Base-by-base conservation (phyloP, 1,140 invertebrate species). In the Bilobella aurantiaca region DNA sequence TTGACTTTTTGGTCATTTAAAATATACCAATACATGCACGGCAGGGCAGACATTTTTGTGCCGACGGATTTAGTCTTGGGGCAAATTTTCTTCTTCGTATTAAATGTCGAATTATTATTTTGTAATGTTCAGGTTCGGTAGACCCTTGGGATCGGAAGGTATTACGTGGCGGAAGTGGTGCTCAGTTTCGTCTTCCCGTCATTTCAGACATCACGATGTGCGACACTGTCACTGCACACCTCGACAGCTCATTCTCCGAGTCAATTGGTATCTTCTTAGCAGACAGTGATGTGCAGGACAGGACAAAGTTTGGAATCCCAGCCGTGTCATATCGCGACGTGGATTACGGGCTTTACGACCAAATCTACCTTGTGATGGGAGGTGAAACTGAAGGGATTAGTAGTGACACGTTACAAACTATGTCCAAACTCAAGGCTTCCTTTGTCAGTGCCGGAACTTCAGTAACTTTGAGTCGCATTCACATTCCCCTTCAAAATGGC, bases 131-230 rank as follows among this genome's bases (percentile, higher is more conserved):
- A 91, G 89, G 91, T 49, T 95, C 91, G 79, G 87, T 87, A 25
- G 88, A 95, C 80, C 75, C 88, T 3, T 96, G 91, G 91, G 87
- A 93, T 66, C 76, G 83, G 0, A 96, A 96, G 82, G 91, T 94
- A 1, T 74, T 94, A 16, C 79, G 91, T 75, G 84, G 86, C 72
- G 88, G 84, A 18, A 81, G 84, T 67, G 93, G 93, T 16, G 86
- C 87, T 25, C 91, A 95, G 76, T 96, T 95, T 75, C 82, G 85
- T 37, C 64, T 92, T 16, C 83, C 86, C 31, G 84, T 95, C 66
- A 63, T 78, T 14, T 77, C 77, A 46, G 81, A 85, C 69, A 68
- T 86, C 42, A 77, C 78, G 0, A 92, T 89, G 89, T 76, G 81
- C n/a, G 75, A 84, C 0, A 79, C 91, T 31, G 66, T 73, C 1